phyloP scores from a whole-genome alignment of 2,113 vertebrate genomes.

The Laticauda colubrina region DNA sequence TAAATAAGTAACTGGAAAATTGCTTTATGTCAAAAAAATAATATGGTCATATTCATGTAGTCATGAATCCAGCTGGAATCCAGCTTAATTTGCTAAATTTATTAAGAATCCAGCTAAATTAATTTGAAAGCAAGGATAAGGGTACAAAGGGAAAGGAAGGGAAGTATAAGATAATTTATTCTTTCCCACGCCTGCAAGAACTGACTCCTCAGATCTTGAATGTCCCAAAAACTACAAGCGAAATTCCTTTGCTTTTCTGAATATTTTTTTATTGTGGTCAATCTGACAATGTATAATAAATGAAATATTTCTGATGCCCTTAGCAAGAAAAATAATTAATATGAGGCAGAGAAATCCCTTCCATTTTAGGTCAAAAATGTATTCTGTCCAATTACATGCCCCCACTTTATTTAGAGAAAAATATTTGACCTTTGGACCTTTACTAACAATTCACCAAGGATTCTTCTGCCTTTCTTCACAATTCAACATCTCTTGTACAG shows the following conservation, averaged over 20 bases:
- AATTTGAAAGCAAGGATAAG: neutral
- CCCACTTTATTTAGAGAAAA: neutral
- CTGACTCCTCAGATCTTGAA: neutral
- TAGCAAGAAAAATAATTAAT: neutral
- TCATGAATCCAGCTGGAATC: neutral
- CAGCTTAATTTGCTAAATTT: neutral
- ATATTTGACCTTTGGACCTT: neutral
- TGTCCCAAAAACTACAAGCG: neutral
- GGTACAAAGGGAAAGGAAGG: neutral
- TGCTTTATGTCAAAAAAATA: neutral
- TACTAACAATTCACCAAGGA: neutral
- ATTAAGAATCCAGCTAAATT: neutral
- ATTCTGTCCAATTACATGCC: neutral
- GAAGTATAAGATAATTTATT: neutral
- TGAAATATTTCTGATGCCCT: neutral
- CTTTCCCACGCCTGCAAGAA: neutral
- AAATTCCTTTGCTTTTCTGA: neutral
- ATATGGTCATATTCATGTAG: neutral
- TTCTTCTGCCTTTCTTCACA: neutral
- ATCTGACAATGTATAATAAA: neutral
- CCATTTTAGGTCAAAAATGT: neutral
- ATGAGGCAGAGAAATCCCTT: neutral
- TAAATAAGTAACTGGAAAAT: neutral
- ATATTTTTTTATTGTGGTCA: neutral
- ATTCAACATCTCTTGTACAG: neutral